Percentiles rank a stretch among this genome's conserved stretches.
These are phyloP conservation scores for Drosophila mulleri DNA, from an alignment of 2,888 invertebrate species.

Conservation along the genomic window DNA sequence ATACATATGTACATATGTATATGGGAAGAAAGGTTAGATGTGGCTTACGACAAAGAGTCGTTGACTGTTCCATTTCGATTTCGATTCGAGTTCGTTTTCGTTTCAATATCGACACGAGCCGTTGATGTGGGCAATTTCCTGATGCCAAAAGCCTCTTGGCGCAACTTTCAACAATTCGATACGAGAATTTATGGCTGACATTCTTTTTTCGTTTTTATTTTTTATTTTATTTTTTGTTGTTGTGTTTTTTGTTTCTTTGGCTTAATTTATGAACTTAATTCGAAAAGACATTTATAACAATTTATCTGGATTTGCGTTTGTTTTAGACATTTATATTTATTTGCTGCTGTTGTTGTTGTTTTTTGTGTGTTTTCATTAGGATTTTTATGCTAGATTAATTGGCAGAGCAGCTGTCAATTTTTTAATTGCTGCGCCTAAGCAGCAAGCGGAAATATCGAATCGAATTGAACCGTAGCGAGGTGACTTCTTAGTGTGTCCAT, in stretches of 20 bases:
- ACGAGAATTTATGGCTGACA: conserved; percentile 50
- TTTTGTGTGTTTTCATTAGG: conserved; percentile 13
- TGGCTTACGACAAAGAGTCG: neutral
- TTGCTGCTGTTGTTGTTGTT: conserved; percentile 6
- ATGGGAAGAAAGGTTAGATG: too few relatives aligned
- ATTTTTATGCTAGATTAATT: conserved; percentile 67
- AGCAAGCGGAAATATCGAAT: conserved; percentile 67
- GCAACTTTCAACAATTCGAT: conserved; percentile 51
- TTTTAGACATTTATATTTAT: conserved; percentile 21
- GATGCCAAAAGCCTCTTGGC: conserved; percentile 15
- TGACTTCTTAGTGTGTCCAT: conserved; percentile 33
- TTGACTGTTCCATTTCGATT: neutral
- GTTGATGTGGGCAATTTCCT: conserved; percentile 40
- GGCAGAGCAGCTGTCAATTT: conserved; percentile 65
- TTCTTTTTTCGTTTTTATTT: conserved; percentile 12
- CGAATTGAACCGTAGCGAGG: conserved; percentile 6
- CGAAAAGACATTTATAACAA: conserved; percentile 74
- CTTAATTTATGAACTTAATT: conserved; percentile 76
- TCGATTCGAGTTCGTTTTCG: conserved; percentile 9
- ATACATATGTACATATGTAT: too few relatives aligned
- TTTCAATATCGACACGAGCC: conserved; percentile 16
- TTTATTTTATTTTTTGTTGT: neutral
- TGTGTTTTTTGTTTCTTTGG: neutral
- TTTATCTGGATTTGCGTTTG: conserved; percentile 68
- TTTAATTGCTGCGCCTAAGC: conserved; percentile 71